Evolutionary conservation across 1,140 invertebrate species (phyloP).

Genomic region (Atta cephalotes): DNA sequence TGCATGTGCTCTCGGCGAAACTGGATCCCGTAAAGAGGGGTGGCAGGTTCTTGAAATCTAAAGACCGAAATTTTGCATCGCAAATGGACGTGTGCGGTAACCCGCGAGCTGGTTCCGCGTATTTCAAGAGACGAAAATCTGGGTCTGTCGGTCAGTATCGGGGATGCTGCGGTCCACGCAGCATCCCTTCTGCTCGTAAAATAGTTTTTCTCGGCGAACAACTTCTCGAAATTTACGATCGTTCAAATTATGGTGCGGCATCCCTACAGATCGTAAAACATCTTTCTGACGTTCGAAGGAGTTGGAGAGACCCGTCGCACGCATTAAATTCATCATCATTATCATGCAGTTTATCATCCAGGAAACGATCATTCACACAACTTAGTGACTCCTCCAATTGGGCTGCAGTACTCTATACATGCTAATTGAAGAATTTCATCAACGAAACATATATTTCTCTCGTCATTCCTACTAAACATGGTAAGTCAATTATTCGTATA

Average conservation of each 20-base stretch:
- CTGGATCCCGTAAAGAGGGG: constrained; percentile 42
- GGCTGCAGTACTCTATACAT: neutral
- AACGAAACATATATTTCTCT: constrained; percentile 3
- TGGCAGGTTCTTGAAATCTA: constrained; percentile 69
- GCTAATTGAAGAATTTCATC: constrained; percentile 12
- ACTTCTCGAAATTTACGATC: constrained; percentile 64
- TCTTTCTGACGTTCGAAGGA: constrained; percentile 22
- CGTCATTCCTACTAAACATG: neutral
- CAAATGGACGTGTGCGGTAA: constrained; percentile 68
- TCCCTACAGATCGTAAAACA: constrained; percentile 59
- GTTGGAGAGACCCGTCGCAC: neutral
- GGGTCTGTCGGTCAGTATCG: constrained; percentile 79
- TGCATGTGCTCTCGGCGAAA: constrained; percentile 56
- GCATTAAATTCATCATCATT: constrained; percentile 12
- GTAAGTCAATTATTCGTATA: constrained; percentile 35
- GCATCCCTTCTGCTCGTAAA: constrained; percentile 77
- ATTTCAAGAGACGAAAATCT: constrained; percentile 75
- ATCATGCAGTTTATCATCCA: constrained; percentile 29
- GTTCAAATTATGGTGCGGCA: constrained; percentile 38
- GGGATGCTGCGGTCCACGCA: constrained; percentile 79
- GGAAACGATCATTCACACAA: neutral
- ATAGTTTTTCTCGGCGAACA: constrained; percentile 60
- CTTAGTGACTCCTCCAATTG: neutral
- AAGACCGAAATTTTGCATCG: constrained; percentile 76
- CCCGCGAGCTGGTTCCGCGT: constrained; percentile 77